phyloP scores from a whole-genome alignment of 1,140 invertebrate species.

The Pinna nobilis region DNA sequence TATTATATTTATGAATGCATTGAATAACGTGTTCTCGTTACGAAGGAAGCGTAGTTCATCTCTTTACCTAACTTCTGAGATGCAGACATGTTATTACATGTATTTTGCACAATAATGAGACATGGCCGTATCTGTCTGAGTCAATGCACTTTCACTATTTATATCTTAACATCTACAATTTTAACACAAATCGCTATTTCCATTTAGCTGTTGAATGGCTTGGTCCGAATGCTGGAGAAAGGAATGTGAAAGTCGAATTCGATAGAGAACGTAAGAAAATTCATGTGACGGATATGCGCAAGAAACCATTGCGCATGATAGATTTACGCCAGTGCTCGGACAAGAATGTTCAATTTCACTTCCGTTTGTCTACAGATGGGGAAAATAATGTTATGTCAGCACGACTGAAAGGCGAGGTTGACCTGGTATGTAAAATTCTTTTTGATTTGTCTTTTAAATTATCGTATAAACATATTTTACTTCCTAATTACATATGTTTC shows the following conservation, averaged over 20 bases:
- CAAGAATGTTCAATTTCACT: slow-evolving; percentile 32
- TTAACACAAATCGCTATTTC: background rate
- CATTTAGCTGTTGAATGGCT: slow-evolving; percentile 49
- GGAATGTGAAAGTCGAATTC: slow-evolving; percentile 40
- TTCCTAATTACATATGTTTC: no score
- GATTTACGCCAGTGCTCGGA: slow-evolving; percentile 74
- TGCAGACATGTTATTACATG: background rate
- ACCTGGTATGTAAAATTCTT: slow-evolving; percentile 43
- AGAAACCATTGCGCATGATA: slow-evolving; percentile 69
- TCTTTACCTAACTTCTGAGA: no score
- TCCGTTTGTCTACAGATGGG: slow-evolving; percentile 12
- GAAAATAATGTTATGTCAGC: slow-evolving; percentile 41
- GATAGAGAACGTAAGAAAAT: slow-evolving; percentile 36
- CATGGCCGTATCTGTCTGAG: background rate
- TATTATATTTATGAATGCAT: no score
- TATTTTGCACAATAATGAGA: background rate
- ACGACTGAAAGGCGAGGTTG: slow-evolving; percentile 50
- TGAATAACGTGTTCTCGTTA: no score
- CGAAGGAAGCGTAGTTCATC: no score
- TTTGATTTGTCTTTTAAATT: no score
- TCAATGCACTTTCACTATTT: background rate
- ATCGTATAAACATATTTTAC: no score
- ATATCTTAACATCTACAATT: background rate
- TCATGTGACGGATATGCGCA: slow-evolving; percentile 51
- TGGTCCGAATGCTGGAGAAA: slow-evolving; percentile 36